Evolutionary conservation across 2,797 vertebrate genomes (phyloP).

Genomic region (Enteromius radiatus): DNA sequence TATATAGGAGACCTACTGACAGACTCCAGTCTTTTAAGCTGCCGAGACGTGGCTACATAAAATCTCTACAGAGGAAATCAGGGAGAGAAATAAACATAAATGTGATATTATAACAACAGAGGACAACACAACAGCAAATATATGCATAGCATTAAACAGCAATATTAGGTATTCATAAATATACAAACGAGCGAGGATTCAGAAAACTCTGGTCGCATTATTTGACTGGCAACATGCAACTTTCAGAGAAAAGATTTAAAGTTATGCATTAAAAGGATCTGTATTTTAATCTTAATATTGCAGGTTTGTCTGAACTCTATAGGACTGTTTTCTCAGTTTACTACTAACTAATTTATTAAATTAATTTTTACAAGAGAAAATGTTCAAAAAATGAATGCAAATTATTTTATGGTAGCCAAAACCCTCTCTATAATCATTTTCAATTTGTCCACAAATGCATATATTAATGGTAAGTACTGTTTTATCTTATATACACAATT

Average conservation of each 20-base stretch:
- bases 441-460: not conserved
- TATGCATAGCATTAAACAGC: not conserved
- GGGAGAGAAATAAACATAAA: slow-evolving; percentile 64
- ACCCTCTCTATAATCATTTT: not conserved
- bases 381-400: not conserved
- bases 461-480: not conserved
- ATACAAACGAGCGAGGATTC: slow-evolving; percentile 14
- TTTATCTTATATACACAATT: not conserved
- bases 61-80: slow-evolving; percentile 81
- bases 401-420: not conserved
- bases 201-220: not conserved
- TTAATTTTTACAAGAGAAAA: not conserved
- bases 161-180: not conserved
- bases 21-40: slow-evolving; percentile 95
- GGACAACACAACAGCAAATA: not conserved
- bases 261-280: not conserved
- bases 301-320: slow-evolving; percentile 10
- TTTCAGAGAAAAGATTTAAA: no score
- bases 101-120: slow-evolving; percentile 40
- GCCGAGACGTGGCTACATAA: slow-evolving; percentile 93
- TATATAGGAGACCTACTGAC: slow-evolving; percentile 95
- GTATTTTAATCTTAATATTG: not conserved
- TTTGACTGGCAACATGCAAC: not conserved
- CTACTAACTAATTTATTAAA: not conserved
- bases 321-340: not conserved